Conservation (phyloP, 2,113 vertebrate species). For the Acrocephalus kingi region DNA sequence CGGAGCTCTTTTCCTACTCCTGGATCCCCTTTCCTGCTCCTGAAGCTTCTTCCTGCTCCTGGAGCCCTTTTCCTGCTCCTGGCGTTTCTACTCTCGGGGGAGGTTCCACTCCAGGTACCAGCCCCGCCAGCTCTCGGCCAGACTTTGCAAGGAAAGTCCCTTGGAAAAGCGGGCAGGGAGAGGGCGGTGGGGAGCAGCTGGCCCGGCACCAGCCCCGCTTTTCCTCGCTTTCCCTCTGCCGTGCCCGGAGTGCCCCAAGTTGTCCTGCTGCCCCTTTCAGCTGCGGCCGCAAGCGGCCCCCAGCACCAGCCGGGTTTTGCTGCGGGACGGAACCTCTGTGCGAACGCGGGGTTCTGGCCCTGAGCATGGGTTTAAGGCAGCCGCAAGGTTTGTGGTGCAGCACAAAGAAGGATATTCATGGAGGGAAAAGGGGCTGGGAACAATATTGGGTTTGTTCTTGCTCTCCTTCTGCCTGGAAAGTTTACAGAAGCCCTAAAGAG, state of each 20-base stretch:
- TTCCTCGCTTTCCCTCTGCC: background rate
- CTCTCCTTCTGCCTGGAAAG: constrained; percentile 31
- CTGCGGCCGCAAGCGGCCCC: background rate
- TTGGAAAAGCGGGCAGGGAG: background rate
- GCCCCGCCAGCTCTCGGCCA: background rate
- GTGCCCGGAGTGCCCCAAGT: fast-evolving
- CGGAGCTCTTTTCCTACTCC: fast-evolving
- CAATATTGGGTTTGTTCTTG: constrained; percentile 77
- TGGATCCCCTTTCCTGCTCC: background rate
- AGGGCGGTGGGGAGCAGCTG: fast-evolving
- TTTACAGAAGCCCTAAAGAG: constrained; percentile 45
- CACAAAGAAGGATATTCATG: constrained; percentile 82
- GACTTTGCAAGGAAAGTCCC: background rate
- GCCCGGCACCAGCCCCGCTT: background rate
- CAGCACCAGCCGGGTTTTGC: background rate
- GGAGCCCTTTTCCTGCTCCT: too few relatives aligned
- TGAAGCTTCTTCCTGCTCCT: background rate
- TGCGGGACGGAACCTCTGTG: background rate
- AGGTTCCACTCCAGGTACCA: background rate
- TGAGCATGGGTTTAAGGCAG: constrained; percentile 77
- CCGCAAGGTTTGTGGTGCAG: constrained; percentile 78
- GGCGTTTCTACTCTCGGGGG: fast-evolving
- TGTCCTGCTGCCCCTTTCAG: fast-evolving
- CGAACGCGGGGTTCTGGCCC: constrained; percentile 61
- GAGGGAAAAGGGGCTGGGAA: constrained; percentile 59